Base-by-base conservation (phyloP, 2,113 vertebrate species). In the Beaufortia kweichowensis region DNA sequence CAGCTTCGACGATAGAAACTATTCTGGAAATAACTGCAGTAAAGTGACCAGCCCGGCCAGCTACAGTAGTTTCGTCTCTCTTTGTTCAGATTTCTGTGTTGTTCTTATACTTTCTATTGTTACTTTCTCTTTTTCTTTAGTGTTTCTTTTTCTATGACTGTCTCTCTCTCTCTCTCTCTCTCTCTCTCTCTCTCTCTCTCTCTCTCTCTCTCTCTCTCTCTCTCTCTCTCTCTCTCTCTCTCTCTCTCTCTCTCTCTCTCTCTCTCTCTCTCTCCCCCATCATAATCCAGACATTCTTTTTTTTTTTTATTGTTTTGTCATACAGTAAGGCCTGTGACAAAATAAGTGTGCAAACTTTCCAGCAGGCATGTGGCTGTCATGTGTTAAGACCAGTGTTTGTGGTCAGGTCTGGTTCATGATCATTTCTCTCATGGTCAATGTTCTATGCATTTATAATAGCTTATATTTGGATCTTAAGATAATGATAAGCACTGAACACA, bases 21-120 rank as follows among this genome's bases (percentile, higher is more conserved):
- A 24, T 43, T 10, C 29, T 24, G n/a, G 14, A 65, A 69, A 82
- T 69, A 86, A 81, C 79, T 87, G 85, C 86, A 86, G 84, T 66
- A 81, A 79, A 84, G 72, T 82, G 50, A 28, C 50, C 61, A n/a
- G 65, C 63, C 70, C 63, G 29, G 50, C 26, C 60, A 33, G 41
- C 39, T 59, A n/a, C n/a, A n/a, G n/a, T n/a, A 41, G 33, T 63
- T 14, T 19, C 35, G 4, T 46, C 23, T 73, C 62, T 73, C 19
- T 75, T 19, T 62, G 68, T 66, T 11, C 33, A 39, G 26, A 29
- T 48, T 35, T 64, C 73, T 73, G 21, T 79, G 2, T 63, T 24
- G 43, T 31, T 67, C 68, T 72, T 61, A 62, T 31, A 50, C 26
- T 67, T 61, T 39, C 35, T n/a, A 61, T 57, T 7, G 35, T 31